Evolutionary conservation across 2,797 vertebrate genomes (phyloP).

Genomic region (Parauchenoglanis punctatus): DNA sequence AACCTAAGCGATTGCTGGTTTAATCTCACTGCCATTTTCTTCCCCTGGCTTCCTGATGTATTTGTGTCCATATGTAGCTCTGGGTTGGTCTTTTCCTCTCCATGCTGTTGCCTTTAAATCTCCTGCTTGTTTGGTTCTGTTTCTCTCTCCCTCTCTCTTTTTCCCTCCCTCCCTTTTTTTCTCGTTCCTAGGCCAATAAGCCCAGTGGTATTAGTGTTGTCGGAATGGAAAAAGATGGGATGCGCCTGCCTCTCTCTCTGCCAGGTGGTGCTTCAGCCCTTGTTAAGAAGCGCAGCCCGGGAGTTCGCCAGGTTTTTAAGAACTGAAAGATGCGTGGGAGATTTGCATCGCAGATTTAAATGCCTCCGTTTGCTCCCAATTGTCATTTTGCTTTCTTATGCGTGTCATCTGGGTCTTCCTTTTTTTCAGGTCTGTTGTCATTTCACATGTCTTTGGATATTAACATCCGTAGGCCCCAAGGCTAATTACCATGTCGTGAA

Average conservation of each 20-base stretch:
- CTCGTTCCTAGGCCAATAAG: conserved; percentile 15
- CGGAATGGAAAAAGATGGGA: conserved; percentile 40
- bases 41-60: background rate
- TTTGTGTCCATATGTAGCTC: conserved; percentile 27
- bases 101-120: conserved; percentile 29
- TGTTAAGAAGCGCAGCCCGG: conserved; percentile 34
- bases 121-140: conserved; percentile 31
- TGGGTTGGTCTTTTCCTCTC: background rate
- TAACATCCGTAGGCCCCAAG: conserved; percentile 25
- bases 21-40: conserved; percentile 13
- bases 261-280: conserved; percentile 45
- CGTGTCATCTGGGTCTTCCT: conserved; percentile 13
- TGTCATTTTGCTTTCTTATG: conserved; percentile 20
- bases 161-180: conserved; percentile 55
- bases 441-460: conserved; percentile 17
- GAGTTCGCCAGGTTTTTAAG: conserved; percentile 30
- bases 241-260: conserved; percentile 5
- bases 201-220: conserved; percentile 46
- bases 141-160: conserved; percentile 44
- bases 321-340: conserved; percentile 28
- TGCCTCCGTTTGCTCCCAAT: background rate
- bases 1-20: conserved; percentile 5
- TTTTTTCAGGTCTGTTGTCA: background rate
- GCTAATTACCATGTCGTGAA: conserved; percentile 36
- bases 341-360: conserved; percentile 47